Evolutionary conservation across 2,113 vertebrate genomes (phyloP).

Genomic region (Apaloderma vittatum): DNA sequence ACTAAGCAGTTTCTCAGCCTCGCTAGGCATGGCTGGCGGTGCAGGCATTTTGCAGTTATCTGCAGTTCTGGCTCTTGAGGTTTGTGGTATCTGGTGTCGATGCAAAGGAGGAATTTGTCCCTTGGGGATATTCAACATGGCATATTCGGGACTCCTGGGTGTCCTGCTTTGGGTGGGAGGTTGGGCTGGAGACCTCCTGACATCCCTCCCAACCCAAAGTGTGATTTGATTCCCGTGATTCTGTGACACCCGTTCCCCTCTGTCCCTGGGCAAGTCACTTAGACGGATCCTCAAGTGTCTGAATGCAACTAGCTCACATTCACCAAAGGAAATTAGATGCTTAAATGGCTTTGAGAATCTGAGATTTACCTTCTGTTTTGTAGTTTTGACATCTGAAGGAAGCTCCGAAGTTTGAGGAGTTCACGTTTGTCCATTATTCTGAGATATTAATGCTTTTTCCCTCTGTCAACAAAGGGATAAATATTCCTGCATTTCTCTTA

Average conservation of each 20-base stretch:
- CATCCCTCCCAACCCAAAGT: background rate
- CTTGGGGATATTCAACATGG: background rate
- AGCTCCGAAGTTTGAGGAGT: background rate
- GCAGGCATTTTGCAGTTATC: background rate
- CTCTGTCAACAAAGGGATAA: background rate
- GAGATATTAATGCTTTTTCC: slow-evolving; percentile 1
- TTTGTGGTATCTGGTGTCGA: background rate
- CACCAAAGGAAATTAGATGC: background rate
- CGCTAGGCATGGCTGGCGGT: background rate
- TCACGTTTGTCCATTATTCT: background rate
- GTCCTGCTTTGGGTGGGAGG: background rate
- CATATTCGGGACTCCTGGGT: background rate
- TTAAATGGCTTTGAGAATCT: background rate
- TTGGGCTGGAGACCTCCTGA: background rate
- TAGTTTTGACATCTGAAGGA: background rate
- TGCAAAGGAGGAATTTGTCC: background rate
- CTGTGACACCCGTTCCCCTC: background rate
- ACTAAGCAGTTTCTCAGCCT: background rate
- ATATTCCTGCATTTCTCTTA: background rate
- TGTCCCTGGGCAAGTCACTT: background rate
- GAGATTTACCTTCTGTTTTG: background rate
- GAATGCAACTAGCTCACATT: background rate
- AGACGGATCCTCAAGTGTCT: background rate
- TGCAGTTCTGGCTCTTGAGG: background rate
- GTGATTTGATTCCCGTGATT: background rate